These are phyloP conservation scores for Phoeniculus purpureus DNA, from an alignment of 2,797 vertebrate species.

Conservation along the genomic window DNA sequence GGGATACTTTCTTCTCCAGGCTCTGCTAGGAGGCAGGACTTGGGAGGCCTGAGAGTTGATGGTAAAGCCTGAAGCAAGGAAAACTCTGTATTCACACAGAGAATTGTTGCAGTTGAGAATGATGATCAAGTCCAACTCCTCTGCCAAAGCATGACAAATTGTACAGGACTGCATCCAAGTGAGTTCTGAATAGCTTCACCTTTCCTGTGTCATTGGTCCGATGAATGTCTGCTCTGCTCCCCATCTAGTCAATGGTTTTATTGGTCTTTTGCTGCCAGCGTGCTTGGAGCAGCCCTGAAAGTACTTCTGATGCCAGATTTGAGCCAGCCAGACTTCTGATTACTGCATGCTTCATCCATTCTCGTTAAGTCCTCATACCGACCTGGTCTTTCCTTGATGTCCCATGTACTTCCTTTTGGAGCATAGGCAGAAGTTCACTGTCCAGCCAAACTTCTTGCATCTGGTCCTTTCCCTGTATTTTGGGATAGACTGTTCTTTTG, in stretches of 20 bases:
- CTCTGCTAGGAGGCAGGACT: neutral
- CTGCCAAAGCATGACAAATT: too few relatives aligned
- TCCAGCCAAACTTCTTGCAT: neutral
- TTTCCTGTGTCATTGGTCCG: neutral
- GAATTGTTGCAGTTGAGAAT: too few relatives aligned
- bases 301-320: neutral
- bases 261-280: neutral
- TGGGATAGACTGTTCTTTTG: neutral
- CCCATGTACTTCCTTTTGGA: neutral
- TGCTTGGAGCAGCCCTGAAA: neutral
- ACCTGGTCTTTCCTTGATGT: neutral
- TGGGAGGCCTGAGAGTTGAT: neutral
- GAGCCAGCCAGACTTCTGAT: neutral
- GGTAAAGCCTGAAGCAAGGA: neutral
- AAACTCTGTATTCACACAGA: neutral
- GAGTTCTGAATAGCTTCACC: too few relatives aligned
- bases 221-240: neutral
- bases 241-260: accelerated
- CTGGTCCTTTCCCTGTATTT: neutral
- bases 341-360: neutral
- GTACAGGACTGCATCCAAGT: too few relatives aligned
- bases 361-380: neutral
- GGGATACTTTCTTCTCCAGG: neutral
- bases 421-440: neutral
- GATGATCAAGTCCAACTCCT: too few relatives aligned